phyloP scores from a whole-genome alignment of 2,797 vertebrate species.

The Melanogrammus aeglefinus region DNA sequence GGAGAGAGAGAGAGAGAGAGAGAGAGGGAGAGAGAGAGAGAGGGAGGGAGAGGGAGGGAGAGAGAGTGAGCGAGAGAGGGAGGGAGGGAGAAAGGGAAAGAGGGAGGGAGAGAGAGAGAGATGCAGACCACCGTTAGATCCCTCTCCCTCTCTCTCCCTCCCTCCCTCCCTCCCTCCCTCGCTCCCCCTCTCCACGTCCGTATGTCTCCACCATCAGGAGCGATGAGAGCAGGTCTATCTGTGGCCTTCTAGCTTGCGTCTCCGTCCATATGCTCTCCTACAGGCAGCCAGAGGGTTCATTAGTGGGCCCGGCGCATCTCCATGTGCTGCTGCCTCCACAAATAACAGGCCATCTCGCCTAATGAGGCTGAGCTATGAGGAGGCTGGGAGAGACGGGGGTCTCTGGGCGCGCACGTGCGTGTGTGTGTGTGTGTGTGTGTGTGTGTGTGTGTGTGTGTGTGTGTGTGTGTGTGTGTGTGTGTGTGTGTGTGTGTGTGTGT shows the following conservation, averaged over 20 bases:
- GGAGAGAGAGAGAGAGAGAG: conserved; percentile 48
- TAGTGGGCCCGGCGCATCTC: conserved; percentile 70
- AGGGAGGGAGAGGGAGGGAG: conserved; percentile 39
- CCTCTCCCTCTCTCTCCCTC: conserved; percentile 31
- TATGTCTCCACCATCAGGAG: conserved; percentile 48
- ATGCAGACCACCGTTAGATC: conserved; percentile 51
- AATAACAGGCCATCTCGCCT: conserved; percentile 76
- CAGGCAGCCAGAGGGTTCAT: conserved; percentile 75
- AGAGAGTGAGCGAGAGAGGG: no score
- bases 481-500: conserved; percentile 6
- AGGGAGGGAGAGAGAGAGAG: conserved; percentile 42
- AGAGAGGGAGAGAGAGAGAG: conserved; percentile 44
- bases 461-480: conserved; percentile 4
- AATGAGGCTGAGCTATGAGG: conserved; percentile 80
- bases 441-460: neutral
- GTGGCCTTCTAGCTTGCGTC: conserved; percentile 65
- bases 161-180: conserved; percentile 22
- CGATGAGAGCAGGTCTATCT: conserved; percentile 50
- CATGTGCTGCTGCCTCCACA: conserved; percentile 70
- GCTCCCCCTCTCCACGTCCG: conserved; percentile 26
- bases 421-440: conserved; percentile 19
- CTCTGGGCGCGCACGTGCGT: conserved; percentile 27
- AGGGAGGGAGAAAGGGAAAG: no score
- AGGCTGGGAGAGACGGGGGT: conserved; percentile 50
- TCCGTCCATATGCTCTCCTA: conserved; percentile 73